Conservation (phyloP, 92 coral and sea anemone genomes). For the Phenganax marumi region DNA sequence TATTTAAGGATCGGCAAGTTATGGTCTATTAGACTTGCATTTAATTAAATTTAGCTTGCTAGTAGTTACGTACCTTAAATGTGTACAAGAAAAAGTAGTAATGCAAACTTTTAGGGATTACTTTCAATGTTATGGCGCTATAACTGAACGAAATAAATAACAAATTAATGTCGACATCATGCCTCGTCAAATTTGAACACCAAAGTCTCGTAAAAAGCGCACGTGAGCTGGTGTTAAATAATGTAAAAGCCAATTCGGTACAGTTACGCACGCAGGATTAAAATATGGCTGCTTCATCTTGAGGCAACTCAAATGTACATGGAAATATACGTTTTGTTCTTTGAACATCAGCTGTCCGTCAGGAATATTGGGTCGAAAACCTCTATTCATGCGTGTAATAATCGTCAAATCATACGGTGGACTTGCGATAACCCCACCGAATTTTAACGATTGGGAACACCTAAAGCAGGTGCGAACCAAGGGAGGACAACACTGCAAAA, state of each 20-base stretch:
- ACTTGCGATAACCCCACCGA: slow-evolving; percentile 7
- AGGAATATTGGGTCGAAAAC: not conserved
- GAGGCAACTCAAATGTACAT: slow-evolving; percentile 2
- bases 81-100: too few species aligned
- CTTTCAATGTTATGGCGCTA: not conserved
- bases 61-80: too few species aligned
- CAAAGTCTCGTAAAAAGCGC: not conserved
- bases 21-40: too few species aligned
- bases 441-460: not conserved
- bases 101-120: too few species aligned
- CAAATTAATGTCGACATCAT: not conserved
- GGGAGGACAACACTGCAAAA: not conserved
- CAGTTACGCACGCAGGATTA: not conserved
- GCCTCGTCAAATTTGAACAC: not conserved
- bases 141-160: not conserved
- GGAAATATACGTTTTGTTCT: slow-evolving; percentile 11
- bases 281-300: slow-evolving; percentile 6
- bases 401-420: slow-evolving; percentile 4
- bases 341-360: not conserved
- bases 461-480: not conserved
- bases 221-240: not conserved
- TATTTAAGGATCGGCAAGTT: too few species aligned
- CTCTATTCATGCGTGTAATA: too few species aligned
- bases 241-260: slow-evolving; percentile 1
- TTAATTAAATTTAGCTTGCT: too few species aligned